Base-by-base conservation (phyloP, 2,113 vertebrate genomes). In the Murina feae region DNA sequence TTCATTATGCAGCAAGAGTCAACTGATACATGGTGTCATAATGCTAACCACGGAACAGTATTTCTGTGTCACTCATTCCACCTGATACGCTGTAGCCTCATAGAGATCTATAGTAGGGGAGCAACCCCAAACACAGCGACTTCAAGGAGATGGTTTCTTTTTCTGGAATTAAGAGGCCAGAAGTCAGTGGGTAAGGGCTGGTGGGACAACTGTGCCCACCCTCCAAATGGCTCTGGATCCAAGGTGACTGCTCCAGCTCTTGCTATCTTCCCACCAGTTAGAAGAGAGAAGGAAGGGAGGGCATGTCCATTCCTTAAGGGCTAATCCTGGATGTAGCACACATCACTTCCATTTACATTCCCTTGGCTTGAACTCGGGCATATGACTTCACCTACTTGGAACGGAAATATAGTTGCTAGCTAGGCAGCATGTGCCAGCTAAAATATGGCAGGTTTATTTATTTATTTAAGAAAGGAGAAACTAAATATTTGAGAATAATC, bases 381-480 rank as follows among this genome's bases (percentile, higher is more conserved):
- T 21, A 21, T 9, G 35, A 32, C 44, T 88, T 82, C 60, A 44
- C 7, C 37, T 35, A 58, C 39, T 93, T 86, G 32, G 71, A 88
- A 68, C 51, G 42, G 74, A 86, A 79, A 74, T 87, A 32, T 53
- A 68, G 75, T 90, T 86, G 78, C 75, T 66, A 72, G 91, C 58
- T 81, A 88, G 47, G 60, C 18, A 66, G 39, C 37, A 49, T 71
- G 32, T 93, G 37, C 32, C 37, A 76, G 84, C 37, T 66, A 39
- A 83, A 86, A 44, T 9, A 78, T 13, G 28, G 51, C 25, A 23
- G 23, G 39, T 87, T 42, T 85, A n/a, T 82, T 80, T 55, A 21
- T 28, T 66, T 74, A 86, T 76, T 85, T 68, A 87, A 49, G 55
- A 88, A 47, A 86, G 53, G n/a, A 91, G 53, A 92, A 86, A 89